These are phyloP conservation scores for Lanius collurio DNA, from an alignment of 2,113 vertebrate genomes.

Conservation along the genomic window DNA sequence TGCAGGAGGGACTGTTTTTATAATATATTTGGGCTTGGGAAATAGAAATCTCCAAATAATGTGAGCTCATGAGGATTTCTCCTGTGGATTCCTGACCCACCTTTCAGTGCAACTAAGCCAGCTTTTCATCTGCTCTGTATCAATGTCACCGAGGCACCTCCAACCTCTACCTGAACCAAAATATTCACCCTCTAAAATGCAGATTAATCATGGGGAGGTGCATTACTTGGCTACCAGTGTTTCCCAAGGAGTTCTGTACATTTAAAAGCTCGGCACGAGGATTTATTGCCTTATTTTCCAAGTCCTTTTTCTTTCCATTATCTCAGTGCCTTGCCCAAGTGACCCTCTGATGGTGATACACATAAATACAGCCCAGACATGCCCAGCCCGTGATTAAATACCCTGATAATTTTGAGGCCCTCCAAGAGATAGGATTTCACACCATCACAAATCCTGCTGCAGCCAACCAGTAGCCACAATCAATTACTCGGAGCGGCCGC, in stretches of 20 bases:
- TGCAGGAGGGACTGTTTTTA: slow-evolving; percentile 14
- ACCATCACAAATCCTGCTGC: slow-evolving; percentile 7
- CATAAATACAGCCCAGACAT: slow-evolving; percentile 57
- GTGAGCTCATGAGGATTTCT: slow-evolving; percentile 12
- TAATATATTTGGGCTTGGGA: neutral
- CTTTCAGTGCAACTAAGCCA: neutral
- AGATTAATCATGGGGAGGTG: neutral
- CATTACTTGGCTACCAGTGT: slow-evolving; percentile 8
- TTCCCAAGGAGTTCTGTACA: neutral
- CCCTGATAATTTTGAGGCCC: slow-evolving; percentile 45
- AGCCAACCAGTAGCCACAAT: slow-evolving; percentile 56
- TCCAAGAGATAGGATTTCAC: slow-evolving; percentile 34
- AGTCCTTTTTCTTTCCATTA: slow-evolving; percentile 31
- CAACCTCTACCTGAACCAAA: neutral
- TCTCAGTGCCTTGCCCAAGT: slow-evolving; percentile 4
- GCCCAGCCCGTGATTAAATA: slow-evolving; percentile 59
- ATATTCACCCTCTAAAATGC: neutral
- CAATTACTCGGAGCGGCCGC: slow-evolving; percentile 21
- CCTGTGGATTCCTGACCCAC: slow-evolving; percentile 20
- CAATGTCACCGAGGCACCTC: slow-evolving; percentile 7
- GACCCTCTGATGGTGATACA: slow-evolving; percentile 30
- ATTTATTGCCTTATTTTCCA: neutral
- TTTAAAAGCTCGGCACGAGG: neutral
- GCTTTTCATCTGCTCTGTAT: slow-evolving; percentile 30
- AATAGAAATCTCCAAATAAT: neutral